Base-by-base conservation (phyloP, 2,113 vertebrate species). In the Oxyruncus cristatus region DNA sequence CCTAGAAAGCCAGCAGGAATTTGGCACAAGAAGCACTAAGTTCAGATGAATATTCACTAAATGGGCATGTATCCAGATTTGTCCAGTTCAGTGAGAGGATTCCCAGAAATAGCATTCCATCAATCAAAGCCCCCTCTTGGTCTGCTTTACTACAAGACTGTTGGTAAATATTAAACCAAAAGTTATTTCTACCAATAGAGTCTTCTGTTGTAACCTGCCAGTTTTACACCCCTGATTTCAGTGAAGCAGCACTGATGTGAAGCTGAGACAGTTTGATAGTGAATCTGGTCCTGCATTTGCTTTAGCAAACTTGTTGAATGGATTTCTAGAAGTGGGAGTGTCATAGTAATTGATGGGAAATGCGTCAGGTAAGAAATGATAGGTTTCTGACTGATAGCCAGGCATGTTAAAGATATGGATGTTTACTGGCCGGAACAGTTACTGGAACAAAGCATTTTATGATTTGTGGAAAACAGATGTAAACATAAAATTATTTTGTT, bases 291-390 rank as follows among this genome's bases (percentile, higher is more conserved):
- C 50, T 53, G 59, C 5, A 7, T 93, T 88, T 86, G 27, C 90
- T 92, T 86, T 77, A 71, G 35, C 20, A 81, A 91, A 68, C 24
- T 52, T 52, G 88, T 47, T 79, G 65, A 79, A 84, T 82, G 70
- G 73, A 44, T 95, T 96, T 95, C 56, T 87, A 68, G 61, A 75
- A 59, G 49, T 3, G 2, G 76, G 35, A 91, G 74, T 78, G 65
- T 93, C 79, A 75, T 56, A 85, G 89, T 91, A 81, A 95, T 86
- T 95, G 84, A 78, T n/a, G 53, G 72, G 84, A 92, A 93, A 91
- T 59, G 35, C 32, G 71, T 65, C 86, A 95, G 65, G 56, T 87
- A 89, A 93, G 85, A 93, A 96, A 86, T 92, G 80, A 72, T 65
- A 89, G 65, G 65, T 87, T 88, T 77, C 78, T 95, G 65, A 91